A percentile compares a stretch with the other conserved stretches of the same genome.
Evolutionary conservation across 2,113 vertebrate genomes (phyloP).

Genomic region (Sinocyclocheilus grahami): DNA sequence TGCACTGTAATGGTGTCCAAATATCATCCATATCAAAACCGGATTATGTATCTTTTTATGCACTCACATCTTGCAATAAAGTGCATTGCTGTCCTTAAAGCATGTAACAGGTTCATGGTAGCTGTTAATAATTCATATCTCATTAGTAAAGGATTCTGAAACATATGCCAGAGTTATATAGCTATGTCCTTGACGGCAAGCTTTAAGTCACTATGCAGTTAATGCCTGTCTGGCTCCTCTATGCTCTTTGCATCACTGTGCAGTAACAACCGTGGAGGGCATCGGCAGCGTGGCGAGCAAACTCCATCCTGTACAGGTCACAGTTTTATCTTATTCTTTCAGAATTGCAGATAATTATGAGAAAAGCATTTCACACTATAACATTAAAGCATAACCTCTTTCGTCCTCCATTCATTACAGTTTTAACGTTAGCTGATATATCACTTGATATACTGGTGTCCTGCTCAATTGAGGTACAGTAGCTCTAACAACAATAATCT

Average conservation of each 20-base stretch:
- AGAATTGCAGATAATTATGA: neutral
- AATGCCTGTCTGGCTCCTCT: constrained; percentile 92
- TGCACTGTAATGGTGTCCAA: constrained; percentile 95
- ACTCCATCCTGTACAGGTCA: constrained; percentile 90
- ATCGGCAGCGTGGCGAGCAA: constrained; percentile 88
- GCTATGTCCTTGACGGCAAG: constrained; percentile 45
- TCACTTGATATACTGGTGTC: neutral
- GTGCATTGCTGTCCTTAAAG: neutral
- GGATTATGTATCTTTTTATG: constrained; percentile 88
- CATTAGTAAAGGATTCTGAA: neutral
- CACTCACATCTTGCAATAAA: neutral
- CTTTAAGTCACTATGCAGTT: constrained; percentile 80
- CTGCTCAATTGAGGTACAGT: neutral
- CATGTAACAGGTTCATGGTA: neutral
- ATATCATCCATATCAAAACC: constrained; percentile 73
- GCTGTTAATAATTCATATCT: neutral
- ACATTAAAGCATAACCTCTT: neutral
- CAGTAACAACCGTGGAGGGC: constrained; percentile 93
- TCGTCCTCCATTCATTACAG: neutral
- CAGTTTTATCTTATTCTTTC: neutral
- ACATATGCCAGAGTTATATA: neutral
- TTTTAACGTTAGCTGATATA: neutral
- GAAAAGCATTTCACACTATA: neutral
- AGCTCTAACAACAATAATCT: neutral
- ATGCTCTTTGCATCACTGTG: constrained; percentile 85